Percentiles rank a stretch among this genome's conserved stretches.
These are phyloP conservation scores for Synergus umbraculus DNA, from an alignment of 2,888 invertebrate species.

Conservation along the genomic window DNA sequence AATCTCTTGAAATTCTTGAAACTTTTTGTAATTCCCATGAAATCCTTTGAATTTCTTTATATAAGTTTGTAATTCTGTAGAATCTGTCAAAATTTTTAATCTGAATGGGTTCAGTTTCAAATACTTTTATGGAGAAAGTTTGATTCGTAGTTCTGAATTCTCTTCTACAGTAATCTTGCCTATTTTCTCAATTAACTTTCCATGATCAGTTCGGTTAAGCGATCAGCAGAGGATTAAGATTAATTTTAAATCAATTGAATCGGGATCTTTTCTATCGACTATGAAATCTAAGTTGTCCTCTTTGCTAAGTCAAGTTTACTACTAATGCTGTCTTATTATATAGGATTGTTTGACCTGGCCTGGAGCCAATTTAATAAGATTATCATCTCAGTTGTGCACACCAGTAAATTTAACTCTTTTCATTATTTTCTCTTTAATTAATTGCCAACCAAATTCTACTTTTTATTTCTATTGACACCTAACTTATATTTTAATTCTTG, in stretches of 20 bases:
- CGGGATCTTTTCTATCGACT: neutral
- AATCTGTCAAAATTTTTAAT: too few species aligned
- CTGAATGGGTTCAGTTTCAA: too few species aligned
- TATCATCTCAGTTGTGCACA: neutral
- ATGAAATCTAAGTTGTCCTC: neutral
- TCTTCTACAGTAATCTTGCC: too few species aligned
- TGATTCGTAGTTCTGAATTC: too few species aligned
- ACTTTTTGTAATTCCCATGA: too few species aligned
- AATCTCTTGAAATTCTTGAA: too few species aligned
- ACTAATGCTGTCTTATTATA: neutral
- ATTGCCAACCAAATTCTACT: too few species aligned
- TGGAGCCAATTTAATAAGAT: neutral
- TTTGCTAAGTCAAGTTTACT: neutral
- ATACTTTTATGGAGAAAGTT: too few species aligned
- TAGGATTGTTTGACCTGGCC: neutral
- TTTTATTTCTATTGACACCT: too few species aligned
- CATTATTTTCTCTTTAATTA: too few species aligned
- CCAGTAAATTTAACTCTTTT: neutral
- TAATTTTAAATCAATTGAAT: conserved; percentile 3
- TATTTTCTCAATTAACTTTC: neutral
- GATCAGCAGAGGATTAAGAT: neutral
- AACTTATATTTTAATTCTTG: neutral
- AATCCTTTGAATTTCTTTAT: too few species aligned
- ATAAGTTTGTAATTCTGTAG: too few species aligned
- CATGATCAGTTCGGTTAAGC: neutral